Conservation (phyloP, 2,888 invertebrate genomes). For the Laothoe populi region DNA sequence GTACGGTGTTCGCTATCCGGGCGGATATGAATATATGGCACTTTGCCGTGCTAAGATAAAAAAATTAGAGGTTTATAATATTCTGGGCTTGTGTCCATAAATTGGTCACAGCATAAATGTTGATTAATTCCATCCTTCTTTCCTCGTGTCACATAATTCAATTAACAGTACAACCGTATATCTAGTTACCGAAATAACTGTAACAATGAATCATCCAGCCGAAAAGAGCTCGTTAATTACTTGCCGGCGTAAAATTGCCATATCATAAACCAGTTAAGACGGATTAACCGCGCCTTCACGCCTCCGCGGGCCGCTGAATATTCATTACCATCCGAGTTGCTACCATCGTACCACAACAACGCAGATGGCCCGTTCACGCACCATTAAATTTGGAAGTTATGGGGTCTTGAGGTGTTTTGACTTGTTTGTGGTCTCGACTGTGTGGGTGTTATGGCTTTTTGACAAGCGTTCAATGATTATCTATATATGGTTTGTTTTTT, state of each 20-base stretch:
- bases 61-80: too few relatives aligned
- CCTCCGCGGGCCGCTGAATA: not conserved
- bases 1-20: too few relatives aligned
- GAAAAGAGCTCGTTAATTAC: conserved; percentile 23
- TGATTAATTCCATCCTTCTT: not conserved
- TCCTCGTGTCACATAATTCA: not conserved
- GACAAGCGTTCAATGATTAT: too few relatives aligned
- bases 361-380: conserved; percentile 14
- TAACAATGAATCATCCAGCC: conserved; percentile 23
- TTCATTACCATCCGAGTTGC: conserved; percentile 6
- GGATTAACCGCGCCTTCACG: conserved; percentile 20
- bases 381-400: conserved; percentile 15
- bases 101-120: not conserved
- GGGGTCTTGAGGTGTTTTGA: conserved; percentile 11
- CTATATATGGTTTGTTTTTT: not conserved
- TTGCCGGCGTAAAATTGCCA: conserved; percentile 20
- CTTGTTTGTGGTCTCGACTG: not conserved
- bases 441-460: not conserved
- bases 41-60: too few relatives aligned
- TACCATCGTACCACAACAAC: not conserved
- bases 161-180: not conserved
- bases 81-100: too few relatives aligned
- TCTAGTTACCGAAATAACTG: conserved; percentile 5
- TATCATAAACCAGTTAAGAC: conserved; percentile 25
- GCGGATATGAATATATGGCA: too few relatives aligned